Percentiles rank a stretch among this genome's conserved stretches.
These are phyloP conservation scores for Anguilla japonica DNA, from an alignment of 2,113 vertebrate genomes.

Conservation along the genomic window DNA sequence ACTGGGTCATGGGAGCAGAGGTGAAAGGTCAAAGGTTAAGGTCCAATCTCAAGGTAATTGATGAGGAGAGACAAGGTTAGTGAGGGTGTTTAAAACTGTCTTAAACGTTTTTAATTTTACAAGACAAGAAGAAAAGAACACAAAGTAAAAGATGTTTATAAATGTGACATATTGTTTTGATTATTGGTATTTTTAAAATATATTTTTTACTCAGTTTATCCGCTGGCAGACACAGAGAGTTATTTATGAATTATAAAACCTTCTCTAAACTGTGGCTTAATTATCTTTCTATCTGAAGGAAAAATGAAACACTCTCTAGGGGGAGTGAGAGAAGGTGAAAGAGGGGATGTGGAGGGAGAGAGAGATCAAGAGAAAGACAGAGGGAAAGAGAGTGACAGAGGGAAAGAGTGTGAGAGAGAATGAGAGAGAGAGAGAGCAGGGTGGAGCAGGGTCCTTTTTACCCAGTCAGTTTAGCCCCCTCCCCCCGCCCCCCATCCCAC, in stretches of 20 bases:
- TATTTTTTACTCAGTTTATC: slow-evolving; percentile 59
- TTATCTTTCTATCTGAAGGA: slow-evolving; percentile 52
- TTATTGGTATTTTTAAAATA: slow-evolving; percentile 67
- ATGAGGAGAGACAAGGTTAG: slow-evolving; percentile 48
- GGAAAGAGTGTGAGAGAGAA: neutral
- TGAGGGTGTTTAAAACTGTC: slow-evolving; percentile 67
- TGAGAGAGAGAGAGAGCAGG: too few relatives aligned
- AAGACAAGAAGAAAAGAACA: slow-evolving; percentile 46
- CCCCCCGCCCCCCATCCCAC: too few relatives aligned
- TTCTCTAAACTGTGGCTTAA: slow-evolving; percentile 43
- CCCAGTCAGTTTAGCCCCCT: neutral
- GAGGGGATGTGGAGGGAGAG: slow-evolving; percentile 15
- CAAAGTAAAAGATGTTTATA: slow-evolving; percentile 68
- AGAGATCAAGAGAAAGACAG: neutral
- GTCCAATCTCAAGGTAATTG: slow-evolving; percentile 48
- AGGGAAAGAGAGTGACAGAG: neutral
- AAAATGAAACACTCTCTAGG: slow-evolving; percentile 57
- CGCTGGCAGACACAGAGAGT: neutral
- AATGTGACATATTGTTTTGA: slow-evolving; percentile 69
- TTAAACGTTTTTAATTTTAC: slow-evolving; percentile 62
- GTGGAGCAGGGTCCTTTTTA: neutral
- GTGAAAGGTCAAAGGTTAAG: slow-evolving; percentile 41
- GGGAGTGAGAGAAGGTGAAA: neutral
- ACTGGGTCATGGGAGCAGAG: slow-evolving; percentile 26
- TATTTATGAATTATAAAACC: slow-evolving; percentile 7